Percentiles rank a stretch among this genome's conserved stretches.
Evolutionary conservation across 2,888 invertebrate genomes (phyloP).

Genomic region (Dasysyrphus tricinctus): DNA sequence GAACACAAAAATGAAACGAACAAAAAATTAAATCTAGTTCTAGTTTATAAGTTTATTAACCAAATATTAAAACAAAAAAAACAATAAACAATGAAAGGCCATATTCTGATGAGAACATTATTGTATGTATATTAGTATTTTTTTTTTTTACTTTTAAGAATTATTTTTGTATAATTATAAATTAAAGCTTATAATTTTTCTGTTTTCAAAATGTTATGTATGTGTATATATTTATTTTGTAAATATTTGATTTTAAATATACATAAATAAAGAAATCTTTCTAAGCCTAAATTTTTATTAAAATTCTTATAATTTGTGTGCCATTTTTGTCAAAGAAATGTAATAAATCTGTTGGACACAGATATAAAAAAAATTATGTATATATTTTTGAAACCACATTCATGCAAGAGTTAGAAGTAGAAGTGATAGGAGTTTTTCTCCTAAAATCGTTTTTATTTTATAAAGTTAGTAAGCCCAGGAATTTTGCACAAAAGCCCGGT

Average conservation of each 20-base stretch:
- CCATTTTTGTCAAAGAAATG: not conserved
- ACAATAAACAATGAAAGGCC: not conserved
- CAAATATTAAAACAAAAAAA: conserved; percentile 28
- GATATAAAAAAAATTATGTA: too few relatives aligned
- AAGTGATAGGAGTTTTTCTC: too few relatives aligned
- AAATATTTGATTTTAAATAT: conserved; percentile 61
- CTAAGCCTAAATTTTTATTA: not conserved
- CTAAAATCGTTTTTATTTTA: too few relatives aligned
- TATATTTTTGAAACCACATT: too few relatives aligned
- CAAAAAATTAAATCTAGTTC: conserved; percentile 31
- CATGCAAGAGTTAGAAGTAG: too few relatives aligned
- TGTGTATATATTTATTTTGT: conserved; percentile 74
- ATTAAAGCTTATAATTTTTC: conserved; percentile 16
- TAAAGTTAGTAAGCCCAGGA: too few relatives aligned
- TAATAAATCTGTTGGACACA: too few relatives aligned
- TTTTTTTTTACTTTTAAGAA: conserved; percentile 31
- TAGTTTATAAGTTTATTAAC: conserved; percentile 19
- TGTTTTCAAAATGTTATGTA: not conserved
- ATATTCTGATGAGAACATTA: conserved; percentile 38
- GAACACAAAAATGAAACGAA: conserved; percentile 38
- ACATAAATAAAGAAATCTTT: conserved; percentile 16
- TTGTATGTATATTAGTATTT: conserved; percentile 11
- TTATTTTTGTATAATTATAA: conserved; percentile 36
- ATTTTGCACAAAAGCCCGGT: too few relatives aligned
- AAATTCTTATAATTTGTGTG: not conserved